Percentiles rank a stretch among this genome's conserved stretches.
These are phyloP conservation scores for Corydoras maculifer DNA, from an alignment of 2,113 vertebrate species.

Conservation along the genomic window DNA sequence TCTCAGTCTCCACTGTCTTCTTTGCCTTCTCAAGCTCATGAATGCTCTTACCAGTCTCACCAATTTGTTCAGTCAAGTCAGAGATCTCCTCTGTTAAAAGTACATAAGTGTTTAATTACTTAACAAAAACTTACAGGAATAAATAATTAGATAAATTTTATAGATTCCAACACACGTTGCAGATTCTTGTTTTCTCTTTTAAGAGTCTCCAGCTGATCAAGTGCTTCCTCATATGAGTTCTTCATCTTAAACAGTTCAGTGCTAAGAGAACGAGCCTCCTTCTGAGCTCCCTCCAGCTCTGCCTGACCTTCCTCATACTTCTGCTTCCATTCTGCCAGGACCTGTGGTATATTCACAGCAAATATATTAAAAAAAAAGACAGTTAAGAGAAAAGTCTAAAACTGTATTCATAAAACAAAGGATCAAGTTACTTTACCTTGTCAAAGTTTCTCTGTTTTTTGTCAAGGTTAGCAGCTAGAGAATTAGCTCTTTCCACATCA, in stretches of 20 bases:
- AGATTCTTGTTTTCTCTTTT: constrained; percentile 46
- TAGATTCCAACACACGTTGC: constrained; percentile 25
- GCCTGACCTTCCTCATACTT: constrained; percentile 50
- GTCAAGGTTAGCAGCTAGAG: constrained; percentile 60
- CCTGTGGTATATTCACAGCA: not conserved
- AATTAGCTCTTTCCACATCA: constrained; percentile 62
- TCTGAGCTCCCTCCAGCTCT: constrained; percentile 70
- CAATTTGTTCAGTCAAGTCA: constrained; percentile 42
- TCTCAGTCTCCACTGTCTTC: constrained; percentile 55
- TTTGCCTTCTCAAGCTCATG: constrained; percentile 77
- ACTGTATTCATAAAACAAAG: not conserved
- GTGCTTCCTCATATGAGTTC: constrained; percentile 68
- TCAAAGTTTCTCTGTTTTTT: constrained; percentile 69
- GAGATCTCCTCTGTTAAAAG: constrained; percentile 41
- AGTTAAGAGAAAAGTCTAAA: not conserved
- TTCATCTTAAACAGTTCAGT: constrained; percentile 79
- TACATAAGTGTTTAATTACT: not conserved
- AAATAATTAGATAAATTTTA: too few relatives aligned
- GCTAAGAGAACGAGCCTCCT: constrained; percentile 70
- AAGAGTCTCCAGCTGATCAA: constrained; percentile 57
- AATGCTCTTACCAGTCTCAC: constrained; percentile 68
- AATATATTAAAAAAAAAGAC: not conserved
- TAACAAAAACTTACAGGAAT: not conserved
- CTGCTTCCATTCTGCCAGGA: constrained; percentile 40
- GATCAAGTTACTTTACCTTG: constrained; percentile 60